Conservation (phyloP, 2,113 vertebrate genomes). For the Otis tarda region DNA sequence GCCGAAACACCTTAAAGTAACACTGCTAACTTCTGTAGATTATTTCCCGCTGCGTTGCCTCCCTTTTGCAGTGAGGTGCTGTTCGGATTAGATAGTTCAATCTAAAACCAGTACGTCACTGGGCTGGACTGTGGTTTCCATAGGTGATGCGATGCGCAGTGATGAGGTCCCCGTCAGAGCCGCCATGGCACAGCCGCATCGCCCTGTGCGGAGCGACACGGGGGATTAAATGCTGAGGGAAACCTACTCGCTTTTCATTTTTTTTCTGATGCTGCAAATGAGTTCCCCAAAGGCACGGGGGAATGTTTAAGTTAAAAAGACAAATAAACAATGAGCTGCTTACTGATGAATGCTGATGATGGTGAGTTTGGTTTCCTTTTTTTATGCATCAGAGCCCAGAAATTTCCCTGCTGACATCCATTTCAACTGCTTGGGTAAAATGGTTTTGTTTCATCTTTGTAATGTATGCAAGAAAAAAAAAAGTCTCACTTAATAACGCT, state of each 20-base stretch:
- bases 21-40: not conserved
- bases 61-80: not conserved
- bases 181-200: not conserved
- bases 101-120: not conserved
- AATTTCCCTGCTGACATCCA: conserved; percentile 26
- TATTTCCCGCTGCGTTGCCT: not conserved
- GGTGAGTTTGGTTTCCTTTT: conserved; percentile 7
- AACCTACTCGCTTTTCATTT: not conserved
- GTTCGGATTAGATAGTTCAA: not conserved
- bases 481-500: not conserved
- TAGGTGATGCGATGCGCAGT: not conserved
- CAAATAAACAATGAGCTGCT: conserved; percentile 48
- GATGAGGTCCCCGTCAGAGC: not conserved
- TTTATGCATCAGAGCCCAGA: conserved; percentile 17
- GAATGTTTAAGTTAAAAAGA: conserved; percentile 46
- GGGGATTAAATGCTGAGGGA: not conserved
- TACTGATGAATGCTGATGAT: conserved; percentile 29
- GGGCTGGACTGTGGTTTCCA: not conserved
- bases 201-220: not conserved
- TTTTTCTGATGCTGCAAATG: conserved; percentile 20
- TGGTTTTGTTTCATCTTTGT: conserved; percentile 57
- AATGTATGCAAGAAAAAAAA: conserved; percentile 15
- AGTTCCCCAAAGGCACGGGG: not conserved
- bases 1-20: not conserved
- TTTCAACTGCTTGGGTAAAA: conserved; percentile 16